These are phyloP conservation scores for Hecatera dysodea DNA, from an alignment of 2,888 invertebrate species.

Conservation along the genomic window DNA sequence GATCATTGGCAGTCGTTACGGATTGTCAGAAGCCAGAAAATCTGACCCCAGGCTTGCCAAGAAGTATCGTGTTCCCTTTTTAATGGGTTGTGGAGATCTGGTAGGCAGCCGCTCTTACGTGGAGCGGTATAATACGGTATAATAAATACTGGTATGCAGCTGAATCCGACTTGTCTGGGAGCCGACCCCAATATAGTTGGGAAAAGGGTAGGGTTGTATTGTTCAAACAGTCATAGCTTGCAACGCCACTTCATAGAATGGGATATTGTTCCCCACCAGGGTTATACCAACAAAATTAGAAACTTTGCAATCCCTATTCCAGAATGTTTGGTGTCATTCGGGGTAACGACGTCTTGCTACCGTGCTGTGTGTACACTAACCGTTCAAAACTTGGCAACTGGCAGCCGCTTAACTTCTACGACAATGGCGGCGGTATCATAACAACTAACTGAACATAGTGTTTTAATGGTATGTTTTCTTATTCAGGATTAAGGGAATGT, in stretches of 20 bases:
- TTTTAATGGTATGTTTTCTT: conserved; percentile 15
- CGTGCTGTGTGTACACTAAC: conserved; percentile 17
- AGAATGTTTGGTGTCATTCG: conserved; percentile 25
- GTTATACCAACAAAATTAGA: conserved; percentile 11
- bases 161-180: too few relatives aligned
- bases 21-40: too few relatives aligned
- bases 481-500: neutral
- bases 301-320: conserved; percentile 12
- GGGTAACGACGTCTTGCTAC: conserved; percentile 12
- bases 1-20: too few relatives aligned
- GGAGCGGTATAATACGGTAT: too few relatives aligned
- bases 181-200: too few relatives aligned
- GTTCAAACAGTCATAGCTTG: neutral
- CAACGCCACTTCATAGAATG: neutral
- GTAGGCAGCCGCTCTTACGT: too few relatives aligned
- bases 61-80: too few relatives aligned
- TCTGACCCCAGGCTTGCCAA: too few relatives aligned
- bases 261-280: neutral
- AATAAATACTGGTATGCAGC: too few relatives aligned
- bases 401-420: conserved; percentile 34
- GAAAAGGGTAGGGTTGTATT: too few relatives aligned
- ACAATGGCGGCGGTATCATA: conserved; percentile 20
- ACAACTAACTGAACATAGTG: conserved; percentile 25
- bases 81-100: too few relatives aligned
- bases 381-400: conserved; percentile 51